A percentile compares a stretch with the other conserved stretches of the same genome.
Conservation (phyloP, 2,888 invertebrate species). For the Lycia hirtaria region DNA sequence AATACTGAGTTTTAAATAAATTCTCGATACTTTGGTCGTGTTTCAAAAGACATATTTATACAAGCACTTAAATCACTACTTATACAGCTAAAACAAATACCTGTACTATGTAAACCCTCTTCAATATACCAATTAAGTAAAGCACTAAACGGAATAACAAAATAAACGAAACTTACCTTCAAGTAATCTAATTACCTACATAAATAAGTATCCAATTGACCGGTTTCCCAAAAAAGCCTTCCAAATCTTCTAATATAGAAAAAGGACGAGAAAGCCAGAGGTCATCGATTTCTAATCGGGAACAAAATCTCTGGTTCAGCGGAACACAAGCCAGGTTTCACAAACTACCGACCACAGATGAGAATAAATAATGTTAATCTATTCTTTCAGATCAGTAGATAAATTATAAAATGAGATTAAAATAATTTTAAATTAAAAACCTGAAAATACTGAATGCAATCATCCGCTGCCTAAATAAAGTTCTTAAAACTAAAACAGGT, state of each 20-base stretch:
- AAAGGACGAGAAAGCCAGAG: slow-evolving; percentile 12
- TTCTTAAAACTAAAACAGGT: no score
- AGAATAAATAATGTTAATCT: not conserved
- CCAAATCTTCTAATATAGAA: slow-evolving; percentile 3
- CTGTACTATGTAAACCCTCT: not conserved
- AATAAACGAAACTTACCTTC: slow-evolving; percentile 4
- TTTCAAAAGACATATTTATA: no score
- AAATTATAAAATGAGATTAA: not conserved
- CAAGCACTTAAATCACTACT: not conserved
- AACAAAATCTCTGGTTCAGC: slow-evolving; percentile 7
- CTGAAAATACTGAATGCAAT: no score
- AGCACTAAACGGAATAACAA: slow-evolving; percentile 1
- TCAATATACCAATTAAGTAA: slow-evolving; percentile 2
- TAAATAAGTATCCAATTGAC: slow-evolving; percentile 22
- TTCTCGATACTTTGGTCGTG: no score
- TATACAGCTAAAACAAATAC: not conserved
- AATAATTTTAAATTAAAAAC: no score
- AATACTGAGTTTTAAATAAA: no score
- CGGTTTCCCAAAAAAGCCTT: not conserved
- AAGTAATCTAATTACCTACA: slow-evolving; percentile 14
- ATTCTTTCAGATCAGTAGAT: not conserved
- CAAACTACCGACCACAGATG: not conserved
- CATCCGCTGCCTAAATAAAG: no score
- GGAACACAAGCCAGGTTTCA: not conserved
- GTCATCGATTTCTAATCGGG: slow-evolving; percentile 9